These are phyloP conservation scores for Lycodopsis pacificus DNA, from an alignment of 2,797 vertebrate genomes.

Conservation along the genomic window DNA sequence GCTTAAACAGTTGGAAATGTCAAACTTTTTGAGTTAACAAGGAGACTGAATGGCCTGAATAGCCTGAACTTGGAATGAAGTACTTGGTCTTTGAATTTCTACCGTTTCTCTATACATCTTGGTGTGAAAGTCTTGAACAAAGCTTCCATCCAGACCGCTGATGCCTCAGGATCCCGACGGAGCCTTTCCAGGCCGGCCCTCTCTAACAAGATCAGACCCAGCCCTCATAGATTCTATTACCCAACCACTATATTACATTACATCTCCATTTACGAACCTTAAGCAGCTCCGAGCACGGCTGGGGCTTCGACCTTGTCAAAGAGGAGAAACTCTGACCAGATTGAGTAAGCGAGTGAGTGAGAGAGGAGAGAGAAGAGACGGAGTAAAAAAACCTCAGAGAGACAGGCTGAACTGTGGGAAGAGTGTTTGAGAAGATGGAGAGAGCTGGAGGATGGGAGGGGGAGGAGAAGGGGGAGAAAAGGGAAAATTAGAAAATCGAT, in stretches of 20 bases:
- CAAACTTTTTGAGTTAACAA: not conserved
- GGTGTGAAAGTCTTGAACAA: constrained; percentile 42
- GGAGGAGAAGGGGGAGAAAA: constrained; percentile 43
- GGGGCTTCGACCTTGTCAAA: constrained; percentile 83
- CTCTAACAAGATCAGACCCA: constrained; percentile 84
- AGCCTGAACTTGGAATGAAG: not conserved
- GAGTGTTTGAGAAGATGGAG: constrained; percentile 69
- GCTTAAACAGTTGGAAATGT: not conserved
- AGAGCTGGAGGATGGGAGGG: constrained; percentile 45
- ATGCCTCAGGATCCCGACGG: constrained; percentile 63
- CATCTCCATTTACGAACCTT: constrained; percentile 85
- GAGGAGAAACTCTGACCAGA: constrained; percentile 77
- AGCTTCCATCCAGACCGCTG: constrained; percentile 43
- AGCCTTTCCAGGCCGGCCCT: constrained; percentile 66
- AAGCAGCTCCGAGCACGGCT: constrained; percentile 76
- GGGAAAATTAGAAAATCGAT: constrained; percentile 84
- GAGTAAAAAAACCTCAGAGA: constrained; percentile 30
- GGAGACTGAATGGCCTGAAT: not conserved
- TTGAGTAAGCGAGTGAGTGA: constrained; percentile 59
- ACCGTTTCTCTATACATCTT: not conserved
- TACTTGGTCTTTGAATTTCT: not conserved
- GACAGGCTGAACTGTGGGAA: constrained; percentile 54
- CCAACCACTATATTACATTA: constrained; percentile 84
- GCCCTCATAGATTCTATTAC: constrained; percentile 85
- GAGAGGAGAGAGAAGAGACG: constrained; percentile 39